A percentile compares a stretch with the other conserved stretches of the same genome.
Conservation (phyloP, 2,797 vertebrate species). For the Sebastes umbrosus region DNA sequence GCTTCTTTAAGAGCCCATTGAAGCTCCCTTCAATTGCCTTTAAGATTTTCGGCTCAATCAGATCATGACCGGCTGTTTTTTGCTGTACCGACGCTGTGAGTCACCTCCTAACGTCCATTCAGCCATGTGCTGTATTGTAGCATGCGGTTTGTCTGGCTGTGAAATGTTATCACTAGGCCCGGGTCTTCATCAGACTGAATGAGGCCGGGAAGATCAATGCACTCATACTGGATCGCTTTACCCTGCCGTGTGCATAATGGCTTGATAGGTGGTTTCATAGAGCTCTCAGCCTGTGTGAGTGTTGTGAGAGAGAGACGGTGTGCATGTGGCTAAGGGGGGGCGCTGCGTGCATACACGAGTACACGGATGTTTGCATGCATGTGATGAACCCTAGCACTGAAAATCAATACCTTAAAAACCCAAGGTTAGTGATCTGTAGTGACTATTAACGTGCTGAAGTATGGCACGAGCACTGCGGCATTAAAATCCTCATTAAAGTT, state of each 20-base stretch:
- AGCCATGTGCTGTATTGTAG: slow-evolving; percentile 13
- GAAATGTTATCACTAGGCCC: slow-evolving; percentile 63
- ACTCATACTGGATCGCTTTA: slow-evolving; percentile 64
- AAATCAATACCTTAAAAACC: slow-evolving; percentile 22
- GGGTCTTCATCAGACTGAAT: slow-evolving; percentile 64
- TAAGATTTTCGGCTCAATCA: slow-evolving; percentile 43
- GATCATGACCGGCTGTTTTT: slow-evolving; percentile 29
- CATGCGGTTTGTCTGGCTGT: slow-evolving; percentile 25
- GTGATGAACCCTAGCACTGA: neutral
- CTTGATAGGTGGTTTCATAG: slow-evolving; percentile 45
- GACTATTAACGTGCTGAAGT: slow-evolving; percentile 1
- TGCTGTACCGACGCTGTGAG: neutral
- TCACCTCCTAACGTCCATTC: slow-evolving; percentile 25
- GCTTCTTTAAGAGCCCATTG: slow-evolving; percentile 44
- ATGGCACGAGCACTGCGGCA: neutral
- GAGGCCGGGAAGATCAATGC: slow-evolving; percentile 64
- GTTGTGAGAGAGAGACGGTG: neutral
- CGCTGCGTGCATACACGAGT: neutral
- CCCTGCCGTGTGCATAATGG: slow-evolving; percentile 56
- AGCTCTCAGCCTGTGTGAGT: slow-evolving; percentile 8
- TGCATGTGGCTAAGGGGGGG: neutral
- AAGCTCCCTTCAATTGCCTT: slow-evolving; percentile 26
- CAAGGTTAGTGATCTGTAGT: slow-evolving; percentile 2
- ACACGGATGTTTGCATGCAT: slow-evolving; percentile 4
- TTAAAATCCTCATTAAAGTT: slow-evolving; percentile 33